Percentiles rank a stretch among this genome's conserved stretches.
Conservation (phyloP, 2,113 vertebrate species). For the zebrafish (Danio rerio) region DNA sequence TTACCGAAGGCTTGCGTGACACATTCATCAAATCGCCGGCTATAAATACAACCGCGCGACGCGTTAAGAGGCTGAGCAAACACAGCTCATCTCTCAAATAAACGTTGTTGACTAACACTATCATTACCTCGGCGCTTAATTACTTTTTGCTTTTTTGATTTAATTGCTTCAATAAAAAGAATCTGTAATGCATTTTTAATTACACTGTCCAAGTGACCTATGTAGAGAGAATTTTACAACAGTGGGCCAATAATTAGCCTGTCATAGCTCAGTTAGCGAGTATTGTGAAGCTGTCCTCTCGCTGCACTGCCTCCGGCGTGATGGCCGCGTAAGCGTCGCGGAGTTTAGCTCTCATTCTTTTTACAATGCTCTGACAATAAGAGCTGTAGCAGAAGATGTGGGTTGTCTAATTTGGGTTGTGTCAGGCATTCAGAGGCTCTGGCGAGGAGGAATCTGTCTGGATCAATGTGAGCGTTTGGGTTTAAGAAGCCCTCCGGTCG, state of each 20-base stretch:
- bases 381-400: conserved; percentile 79
- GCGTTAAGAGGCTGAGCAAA: conserved; percentile 86
- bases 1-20: conserved; percentile 87
- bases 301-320: conserved; percentile 84
- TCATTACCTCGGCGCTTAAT: conserved; percentile 94
- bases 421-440: conserved; percentile 82
- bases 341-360: conserved; percentile 85
- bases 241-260: conserved; percentile 96
- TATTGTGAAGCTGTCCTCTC: conserved; percentile 94
- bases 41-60: conserved; percentile 80
- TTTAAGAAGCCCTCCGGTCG: conserved; percentile 83
- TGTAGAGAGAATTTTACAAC: conserved; percentile 96
- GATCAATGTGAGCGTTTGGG: conserved; percentile 78
- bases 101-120: conserved; percentile 98
- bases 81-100: conserved; percentile 85
- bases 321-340: conserved; percentile 86
- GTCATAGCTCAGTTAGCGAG: conserved; percentile 94
- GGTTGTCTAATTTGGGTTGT: conserved; percentile 80
- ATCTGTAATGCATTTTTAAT: conserved; percentile 99
- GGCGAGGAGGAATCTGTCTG: conserved; percentile 80
- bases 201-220: conserved; percentile 97
- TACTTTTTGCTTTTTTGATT: conserved; percentile 94
- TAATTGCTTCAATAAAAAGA: conserved; percentile 99
- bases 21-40: conserved; percentile 88
- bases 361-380: conserved; percentile 84